phyloP scores from a whole-genome alignment of 1,140 invertebrate species.

The Diorhabda carinulata region DNA sequence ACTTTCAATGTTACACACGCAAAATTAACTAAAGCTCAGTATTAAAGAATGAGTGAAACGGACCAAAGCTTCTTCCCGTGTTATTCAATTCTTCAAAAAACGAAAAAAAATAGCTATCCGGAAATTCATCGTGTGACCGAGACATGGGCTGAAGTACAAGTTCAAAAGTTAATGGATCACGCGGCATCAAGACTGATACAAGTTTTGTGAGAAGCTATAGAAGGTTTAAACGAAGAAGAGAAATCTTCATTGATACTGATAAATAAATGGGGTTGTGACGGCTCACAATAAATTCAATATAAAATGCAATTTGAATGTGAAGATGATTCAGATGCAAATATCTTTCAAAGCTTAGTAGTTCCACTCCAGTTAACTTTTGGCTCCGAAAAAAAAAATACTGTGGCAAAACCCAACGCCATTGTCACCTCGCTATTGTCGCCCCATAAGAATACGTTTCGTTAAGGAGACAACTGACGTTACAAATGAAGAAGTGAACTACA shows the following conservation, averaged over 20 bases:
- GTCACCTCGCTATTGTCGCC: slow-evolving; percentile 33
- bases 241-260: not conserved
- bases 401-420: slow-evolving; percentile 39
- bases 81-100: not conserved
- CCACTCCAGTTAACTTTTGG: slow-evolving; percentile 35
- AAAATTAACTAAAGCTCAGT: not conserved
- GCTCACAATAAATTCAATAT: slow-evolving; percentile 27
- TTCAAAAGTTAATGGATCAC: not conserved
- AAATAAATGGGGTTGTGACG: slow-evolving; percentile 25
- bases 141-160: not conserved
- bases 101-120: not conserved
- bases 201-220: not conserved
- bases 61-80: not conserved
- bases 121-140: not conserved
- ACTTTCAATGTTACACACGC: not conserved
- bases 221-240: not conserved
- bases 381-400: slow-evolving; percentile 31
- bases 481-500: not conserved
- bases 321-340: slow-evolving; percentile 32
- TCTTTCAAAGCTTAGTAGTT: slow-evolving; percentile 34
- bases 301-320: slow-evolving; percentile 37
- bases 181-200: not conserved
- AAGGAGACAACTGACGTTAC: slow-evolving; percentile 30
- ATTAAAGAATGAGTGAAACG: not conserved
- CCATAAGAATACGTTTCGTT: slow-evolving; percentile 34